Conservation (phyloP, 1,140 invertebrate species). For the Hetaerina americana region DNA sequence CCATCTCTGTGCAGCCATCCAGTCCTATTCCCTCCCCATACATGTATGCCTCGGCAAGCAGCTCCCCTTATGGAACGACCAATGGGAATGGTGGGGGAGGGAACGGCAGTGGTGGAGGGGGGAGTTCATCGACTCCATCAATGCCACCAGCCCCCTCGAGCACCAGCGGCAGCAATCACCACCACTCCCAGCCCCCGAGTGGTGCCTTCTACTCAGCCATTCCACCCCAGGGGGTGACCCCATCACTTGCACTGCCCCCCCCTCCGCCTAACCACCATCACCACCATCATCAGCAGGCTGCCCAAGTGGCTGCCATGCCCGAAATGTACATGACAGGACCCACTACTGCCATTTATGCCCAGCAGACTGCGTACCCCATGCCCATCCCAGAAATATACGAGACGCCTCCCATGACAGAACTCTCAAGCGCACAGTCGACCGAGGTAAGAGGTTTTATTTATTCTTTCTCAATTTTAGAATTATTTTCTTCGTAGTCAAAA, state of each 20-base stretch:
- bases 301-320: neutral
- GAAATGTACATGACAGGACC: neutral
- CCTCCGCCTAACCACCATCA: neutral
- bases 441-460: no score
- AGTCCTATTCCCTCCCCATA: neutral
- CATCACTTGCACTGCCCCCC: neutral
- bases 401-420: neutral
- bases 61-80: neutral
- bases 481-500: no score
- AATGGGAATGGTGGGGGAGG: neutral
- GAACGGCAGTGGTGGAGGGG: neutral
- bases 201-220: neutral
- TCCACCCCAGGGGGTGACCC: no score
- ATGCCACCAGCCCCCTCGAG: neutral
- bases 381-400: neutral
- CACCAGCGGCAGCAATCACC: neutral
- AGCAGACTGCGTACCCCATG: neutral
- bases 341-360: neutral
- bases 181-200: no score
- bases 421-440: neutral
- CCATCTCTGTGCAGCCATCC: neutral
- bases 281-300: neutral
- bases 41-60: neutral
- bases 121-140: neutral
- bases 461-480: no score